Base-by-base conservation (phyloP, 2,797 vertebrate genomes). In the Enteromius anoplus region DNA sequence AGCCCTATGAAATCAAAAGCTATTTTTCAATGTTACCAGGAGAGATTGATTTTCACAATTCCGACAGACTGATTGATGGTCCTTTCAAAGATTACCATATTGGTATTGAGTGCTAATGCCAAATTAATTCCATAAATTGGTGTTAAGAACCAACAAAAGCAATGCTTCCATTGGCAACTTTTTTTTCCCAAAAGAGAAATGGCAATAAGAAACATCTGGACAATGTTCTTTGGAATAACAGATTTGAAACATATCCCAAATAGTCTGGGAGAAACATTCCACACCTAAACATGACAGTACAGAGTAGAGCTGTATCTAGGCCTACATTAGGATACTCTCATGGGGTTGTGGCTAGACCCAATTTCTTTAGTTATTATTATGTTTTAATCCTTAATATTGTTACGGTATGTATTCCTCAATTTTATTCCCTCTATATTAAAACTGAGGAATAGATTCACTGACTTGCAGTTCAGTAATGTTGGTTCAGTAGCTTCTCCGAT, bases 1-100 rank as follows among this genome's bases (percentile, higher is more conserved):
- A 26, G n/a, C 14, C 49, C 65, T 53, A 75, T 51, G 6, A 87
- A 83, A 83, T 83, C 77, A 80, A 34, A 58, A 34, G 21, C 32
- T 71, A 83, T 85, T 85, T 58, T 82, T 73, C 49, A 77, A 8
- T 53, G 55, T 80, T 14, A 37, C 62, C 32, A 45, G 40, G 14
- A 26, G 49, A 68, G 65, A 68, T 75, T 23, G 7, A 42, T 55
- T 72, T 60, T 70, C 55, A 45, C 29, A 23, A 26, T 66, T 40
- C 34, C 19, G 55, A 75, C 37, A 84, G 64, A 79, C 8, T 75
- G 70, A 87, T 78, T 72, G 72, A 72, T 60, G 65, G 53, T 71
- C 64, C 9, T 32, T 64, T 60, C 49, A 64, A 75, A 75, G 26
- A 37, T 75, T 45, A 34, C 29, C 15, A 0, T 69, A 58, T 68